Evolutionary conservation across 92 coral and sea anemone genomes (phyloP).

Genomic region (Epizoanthus scotinus): DNA sequence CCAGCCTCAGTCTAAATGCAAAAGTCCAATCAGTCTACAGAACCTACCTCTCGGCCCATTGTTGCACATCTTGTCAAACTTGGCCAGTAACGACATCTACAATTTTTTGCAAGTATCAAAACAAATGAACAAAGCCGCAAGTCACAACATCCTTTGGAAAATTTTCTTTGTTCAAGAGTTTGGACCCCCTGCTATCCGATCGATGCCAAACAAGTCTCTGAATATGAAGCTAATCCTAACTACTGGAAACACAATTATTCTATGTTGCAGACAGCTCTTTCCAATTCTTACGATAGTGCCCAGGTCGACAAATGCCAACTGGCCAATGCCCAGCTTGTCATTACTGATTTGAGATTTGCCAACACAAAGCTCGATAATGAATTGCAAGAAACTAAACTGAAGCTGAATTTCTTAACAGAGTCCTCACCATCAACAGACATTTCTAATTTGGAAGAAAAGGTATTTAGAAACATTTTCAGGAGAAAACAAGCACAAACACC

Average conservation of each 20-base stretch:
- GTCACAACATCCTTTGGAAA: too few species aligned
- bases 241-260: neutral
- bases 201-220: too few species aligned
- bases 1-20: neutral
- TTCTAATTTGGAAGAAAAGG: neutral
- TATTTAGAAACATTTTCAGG: neutral
- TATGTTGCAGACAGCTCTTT: neutral
- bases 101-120: neutral
- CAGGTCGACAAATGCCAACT: too few species aligned
- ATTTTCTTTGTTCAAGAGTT: too few species aligned
- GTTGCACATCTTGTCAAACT: neutral
- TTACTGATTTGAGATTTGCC: neutral
- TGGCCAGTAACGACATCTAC: neutral
- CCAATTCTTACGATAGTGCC: too few species aligned
- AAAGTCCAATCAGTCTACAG: neutral
- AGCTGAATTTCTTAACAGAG: neutral
- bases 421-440: neutral
- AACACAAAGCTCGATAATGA: neutral
- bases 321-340: neutral
- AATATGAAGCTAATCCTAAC: too few species aligned
- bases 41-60: neutral
- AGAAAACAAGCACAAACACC: neutral
- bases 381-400: too few species aligned
- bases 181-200: too few species aligned
- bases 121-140: neutral